Evolutionary conservation across 2,888 invertebrate genomes (phyloP).

Genomic region (Epinotia demarniana): DNA sequence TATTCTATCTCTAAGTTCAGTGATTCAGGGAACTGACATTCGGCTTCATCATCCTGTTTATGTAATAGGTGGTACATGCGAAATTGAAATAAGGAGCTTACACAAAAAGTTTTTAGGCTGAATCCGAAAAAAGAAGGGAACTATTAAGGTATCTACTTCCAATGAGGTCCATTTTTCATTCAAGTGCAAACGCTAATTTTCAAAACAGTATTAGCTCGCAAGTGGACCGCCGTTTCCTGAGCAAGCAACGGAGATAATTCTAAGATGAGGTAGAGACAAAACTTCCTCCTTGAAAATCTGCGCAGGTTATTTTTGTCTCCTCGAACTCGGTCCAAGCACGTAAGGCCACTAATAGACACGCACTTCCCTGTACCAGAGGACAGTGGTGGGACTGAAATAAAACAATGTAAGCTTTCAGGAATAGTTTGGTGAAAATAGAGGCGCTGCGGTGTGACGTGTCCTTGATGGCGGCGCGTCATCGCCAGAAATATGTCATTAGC

Average conservation of each 20-base stretch:
- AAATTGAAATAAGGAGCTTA: too few relatives aligned
- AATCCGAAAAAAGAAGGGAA: too few relatives aligned
- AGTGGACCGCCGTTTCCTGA: background rate
- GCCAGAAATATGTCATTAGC: conserved; percentile 77
- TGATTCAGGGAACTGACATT: too few relatives aligned
- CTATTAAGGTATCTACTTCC: too few relatives aligned
- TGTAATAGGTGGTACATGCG: too few relatives aligned
- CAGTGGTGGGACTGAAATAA: conserved; percentile 71
- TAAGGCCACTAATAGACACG: conserved; percentile 59
- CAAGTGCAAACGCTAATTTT: too few relatives aligned
- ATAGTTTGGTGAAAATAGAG: conserved; percentile 77
- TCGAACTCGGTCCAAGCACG: conserved; percentile 30
- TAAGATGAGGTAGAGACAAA: background rate
- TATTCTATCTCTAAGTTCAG: too few relatives aligned
- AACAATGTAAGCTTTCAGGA: conserved; percentile 82
- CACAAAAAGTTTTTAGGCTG: too few relatives aligned
- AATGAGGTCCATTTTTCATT: too few relatives aligned
- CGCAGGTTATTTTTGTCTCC: conserved; percentile 39
- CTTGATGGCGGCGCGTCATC: conserved; percentile 69
- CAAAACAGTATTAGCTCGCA: background rate
- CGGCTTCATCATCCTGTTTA: too few relatives aligned
- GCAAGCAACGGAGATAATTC: background rate
- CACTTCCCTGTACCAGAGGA: conserved; percentile 74
- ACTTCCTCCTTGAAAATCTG: conserved; percentile 1
- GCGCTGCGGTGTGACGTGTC: conserved; percentile 71